Percentiles rank a stretch among this genome's conserved stretches.
phyloP scores from a whole-genome alignment of 1,140 invertebrate species.

The Panagrolaimus sp. region DNA sequence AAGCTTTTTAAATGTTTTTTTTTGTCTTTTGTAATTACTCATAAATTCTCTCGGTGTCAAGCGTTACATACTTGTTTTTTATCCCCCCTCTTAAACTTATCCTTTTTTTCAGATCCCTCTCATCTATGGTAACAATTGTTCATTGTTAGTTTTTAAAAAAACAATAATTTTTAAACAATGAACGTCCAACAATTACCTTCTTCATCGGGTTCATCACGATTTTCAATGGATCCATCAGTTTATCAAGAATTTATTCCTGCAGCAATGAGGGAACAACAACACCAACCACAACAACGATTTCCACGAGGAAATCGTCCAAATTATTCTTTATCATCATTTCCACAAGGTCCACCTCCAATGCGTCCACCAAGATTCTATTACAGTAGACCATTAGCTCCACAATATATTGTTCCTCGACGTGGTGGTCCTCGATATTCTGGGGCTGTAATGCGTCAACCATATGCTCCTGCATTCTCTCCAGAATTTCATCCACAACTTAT shows the following conservation, averaged over 20 bases:
- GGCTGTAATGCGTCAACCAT: not conserved
- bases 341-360: not conserved
- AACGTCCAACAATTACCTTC: not conserved
- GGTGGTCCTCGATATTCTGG: not conserved
- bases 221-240: not conserved
- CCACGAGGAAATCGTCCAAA: constrained; percentile 2
- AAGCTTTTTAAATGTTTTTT: too few species aligned
- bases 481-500: not conserved
- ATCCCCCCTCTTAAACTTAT: too few species aligned
- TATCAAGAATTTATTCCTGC: constrained; percentile 10
- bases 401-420: constrained; percentile 5
- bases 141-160: too few species aligned
- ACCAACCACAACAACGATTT: too few species aligned
- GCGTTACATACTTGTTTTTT: too few species aligned
- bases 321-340: not conserved
- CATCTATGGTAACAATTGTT: too few species aligned
- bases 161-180: too few species aligned
- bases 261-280: not conserved
- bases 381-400: constrained; percentile 4
- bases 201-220: not conserved
- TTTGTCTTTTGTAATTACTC: too few species aligned
- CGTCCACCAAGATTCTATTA: constrained; percentile 3
- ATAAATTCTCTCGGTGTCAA: too few species aligned
- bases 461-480: not conserved
- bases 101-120: too few species aligned